Conservation (phyloP, 2,888 invertebrate species). For the Abrostola tripartita region DNA sequence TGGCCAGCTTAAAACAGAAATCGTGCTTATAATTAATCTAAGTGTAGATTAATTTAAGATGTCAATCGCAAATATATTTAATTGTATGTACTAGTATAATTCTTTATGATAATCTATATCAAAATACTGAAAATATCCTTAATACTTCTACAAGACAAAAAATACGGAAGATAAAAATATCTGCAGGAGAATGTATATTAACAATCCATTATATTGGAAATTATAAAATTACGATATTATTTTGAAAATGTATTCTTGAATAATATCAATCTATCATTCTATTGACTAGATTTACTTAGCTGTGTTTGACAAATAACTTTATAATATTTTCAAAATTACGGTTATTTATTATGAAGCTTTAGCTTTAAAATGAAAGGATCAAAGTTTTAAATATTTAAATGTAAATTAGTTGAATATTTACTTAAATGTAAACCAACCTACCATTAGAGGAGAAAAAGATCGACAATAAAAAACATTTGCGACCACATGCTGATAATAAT, state of each 20-base stretch:
- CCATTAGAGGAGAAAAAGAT: constrained; percentile 34
- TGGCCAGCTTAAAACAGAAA: constrained; percentile 73
- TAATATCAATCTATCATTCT: constrained; percentile 63
- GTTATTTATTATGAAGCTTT: constrained; percentile 52
- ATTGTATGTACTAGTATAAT: constrained; percentile 17
- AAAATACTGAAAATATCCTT: constrained; percentile 26
- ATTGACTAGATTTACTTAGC: constrained; percentile 75
- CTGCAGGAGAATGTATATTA: constrained; percentile 11
- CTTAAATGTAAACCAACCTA: constrained; percentile 24
- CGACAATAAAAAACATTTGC: constrained; percentile 78
- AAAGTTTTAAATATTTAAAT: constrained; percentile 47
- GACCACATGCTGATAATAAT: constrained; percentile 78
- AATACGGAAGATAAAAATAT: constrained; percentile 18
- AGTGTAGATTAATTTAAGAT: constrained; percentile 69
- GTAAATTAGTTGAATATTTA: constrained; percentile 39
- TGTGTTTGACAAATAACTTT: constrained; percentile 87
- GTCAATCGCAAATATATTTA: constrained; percentile 83
- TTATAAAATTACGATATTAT: constrained; percentile 26
- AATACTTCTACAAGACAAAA: constrained; percentile 30
- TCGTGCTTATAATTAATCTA: constrained; percentile 58
- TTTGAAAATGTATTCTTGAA: constrained; percentile 46
- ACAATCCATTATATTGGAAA: constrained; percentile 9
- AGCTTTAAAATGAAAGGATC: constrained; percentile 59
- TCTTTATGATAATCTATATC: constrained; percentile 27
- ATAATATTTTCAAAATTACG: constrained; percentile 44